Evolutionary conservation across 2,113 vertebrate genomes (phyloP).

Genomic region (Caloenas nicobarica): DNA sequence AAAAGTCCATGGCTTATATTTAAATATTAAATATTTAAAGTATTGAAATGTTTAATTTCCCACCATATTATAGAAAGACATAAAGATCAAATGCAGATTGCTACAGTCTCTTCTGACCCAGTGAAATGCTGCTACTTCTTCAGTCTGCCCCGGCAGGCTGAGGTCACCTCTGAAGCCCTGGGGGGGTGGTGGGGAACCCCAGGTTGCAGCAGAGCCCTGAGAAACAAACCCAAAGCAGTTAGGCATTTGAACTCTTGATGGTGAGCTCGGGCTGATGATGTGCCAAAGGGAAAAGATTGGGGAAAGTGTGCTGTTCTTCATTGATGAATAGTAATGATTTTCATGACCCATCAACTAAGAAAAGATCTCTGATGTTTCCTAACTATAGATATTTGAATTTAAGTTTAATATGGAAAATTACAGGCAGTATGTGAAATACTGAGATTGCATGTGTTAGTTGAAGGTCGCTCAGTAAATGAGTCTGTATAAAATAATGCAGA

Average conservation of each 20-base stretch:
- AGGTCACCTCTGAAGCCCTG: background rate
- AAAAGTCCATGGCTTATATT: background rate
- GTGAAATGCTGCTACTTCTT: background rate
- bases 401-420: background rate
- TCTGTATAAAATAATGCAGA: conserved; percentile 32
- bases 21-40: background rate
- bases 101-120: background rate
- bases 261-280: background rate
- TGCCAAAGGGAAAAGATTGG: background rate
- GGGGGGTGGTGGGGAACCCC: background rate
- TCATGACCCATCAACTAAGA: background rate
- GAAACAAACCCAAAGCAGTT: background rate
- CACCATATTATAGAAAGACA: background rate
- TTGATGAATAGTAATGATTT: background rate
- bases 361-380: background rate
- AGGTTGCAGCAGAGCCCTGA: background rate
- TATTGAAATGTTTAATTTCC: background rate
- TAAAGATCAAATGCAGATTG: background rate
- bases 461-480: background rate
- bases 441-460: background rate
- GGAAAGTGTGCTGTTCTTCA: background rate
- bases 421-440: background rate
- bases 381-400: background rate
- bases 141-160: background rate
- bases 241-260: background rate